These are phyloP conservation scores for Thalassoma bifasciatum DNA, from an alignment of 2,113 vertebrate species.

Conservation along the genomic window DNA sequence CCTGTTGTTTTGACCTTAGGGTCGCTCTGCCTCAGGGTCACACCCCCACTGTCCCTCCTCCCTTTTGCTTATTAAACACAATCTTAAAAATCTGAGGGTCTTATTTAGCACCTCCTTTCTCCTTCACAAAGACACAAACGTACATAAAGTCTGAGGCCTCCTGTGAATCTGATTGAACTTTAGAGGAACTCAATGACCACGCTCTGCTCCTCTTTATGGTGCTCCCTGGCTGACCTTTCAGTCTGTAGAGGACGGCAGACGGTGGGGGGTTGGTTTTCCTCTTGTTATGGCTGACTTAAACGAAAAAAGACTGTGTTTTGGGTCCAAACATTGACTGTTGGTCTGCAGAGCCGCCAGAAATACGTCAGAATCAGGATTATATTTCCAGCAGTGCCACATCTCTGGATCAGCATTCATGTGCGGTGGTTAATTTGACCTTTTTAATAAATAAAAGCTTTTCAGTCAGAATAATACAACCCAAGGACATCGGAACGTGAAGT, in stretches of 20 bases:
- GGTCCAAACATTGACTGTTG: constrained; percentile 43
- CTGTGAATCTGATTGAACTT: constrained; percentile 74
- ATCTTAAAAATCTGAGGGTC: constrained; percentile 56
- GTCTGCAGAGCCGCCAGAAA: neutral
- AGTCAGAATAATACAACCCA: constrained; percentile 13
- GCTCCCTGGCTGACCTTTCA: constrained; percentile 69
- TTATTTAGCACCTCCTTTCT: neutral
- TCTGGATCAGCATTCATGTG: neutral
- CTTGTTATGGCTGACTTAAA: constrained; percentile 63
- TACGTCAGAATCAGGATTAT: neutral
- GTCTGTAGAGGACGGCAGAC: constrained; percentile 62
- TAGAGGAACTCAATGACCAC: constrained; percentile 67
- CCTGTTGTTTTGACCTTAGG: constrained; percentile 76
- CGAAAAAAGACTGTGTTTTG: constrained; percentile 50
- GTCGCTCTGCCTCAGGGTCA: constrained; percentile 64
- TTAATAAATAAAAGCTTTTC: neutral
- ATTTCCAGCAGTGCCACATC: neutral
- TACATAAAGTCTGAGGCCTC: constrained; percentile 20
- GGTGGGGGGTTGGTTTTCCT: constrained; percentile 30
- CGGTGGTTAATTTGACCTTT: constrained; percentile 15
- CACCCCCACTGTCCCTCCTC: neutral
- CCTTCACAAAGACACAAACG: constrained; percentile 9
- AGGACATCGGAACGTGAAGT: constrained; percentile 38
- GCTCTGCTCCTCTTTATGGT: constrained; percentile 60
- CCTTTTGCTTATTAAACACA: constrained; percentile 60